Percentiles rank a stretch among this genome's conserved stretches.
These are phyloP conservation scores for Lampris incognitus DNA, from an alignment of 2,113 vertebrate genomes.

Conservation along the genomic window DNA sequence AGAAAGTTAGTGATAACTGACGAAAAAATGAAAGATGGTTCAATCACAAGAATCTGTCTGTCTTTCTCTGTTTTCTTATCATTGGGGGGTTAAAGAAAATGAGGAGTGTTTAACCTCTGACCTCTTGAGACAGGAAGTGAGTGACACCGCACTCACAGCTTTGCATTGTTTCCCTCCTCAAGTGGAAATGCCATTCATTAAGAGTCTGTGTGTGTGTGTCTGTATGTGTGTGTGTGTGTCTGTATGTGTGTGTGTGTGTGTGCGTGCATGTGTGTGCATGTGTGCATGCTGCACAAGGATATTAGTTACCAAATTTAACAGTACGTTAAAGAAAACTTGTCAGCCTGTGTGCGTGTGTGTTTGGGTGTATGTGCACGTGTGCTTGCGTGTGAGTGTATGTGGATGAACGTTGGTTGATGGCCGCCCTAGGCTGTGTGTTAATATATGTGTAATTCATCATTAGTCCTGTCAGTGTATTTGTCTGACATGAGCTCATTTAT, in stretches of 20 bases:
- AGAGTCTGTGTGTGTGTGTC: conserved; percentile 24
- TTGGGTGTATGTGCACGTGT: conserved; percentile 18
- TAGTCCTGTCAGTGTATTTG: conserved; percentile 76
- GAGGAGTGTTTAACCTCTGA: conserved; percentile 77
- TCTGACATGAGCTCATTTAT: conserved; percentile 83
- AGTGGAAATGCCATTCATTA: conserved; percentile 78
- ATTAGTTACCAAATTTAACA: conserved; percentile 2
- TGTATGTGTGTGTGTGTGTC: conserved; percentile 3
- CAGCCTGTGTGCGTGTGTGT: not conserved
- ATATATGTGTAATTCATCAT: conserved; percentile 84
- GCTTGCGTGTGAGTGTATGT: conserved; percentile 2
- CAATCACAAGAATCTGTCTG: conserved; percentile 12
- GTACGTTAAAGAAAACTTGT: conserved; percentile 13
- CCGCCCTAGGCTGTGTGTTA: conserved; percentile 78
- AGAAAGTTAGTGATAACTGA: not conserved
- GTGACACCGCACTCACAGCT: conserved; percentile 64
- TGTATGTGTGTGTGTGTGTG: not conserved
- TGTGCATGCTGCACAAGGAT: not conserved
- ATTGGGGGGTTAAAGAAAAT: conserved; percentile 55
- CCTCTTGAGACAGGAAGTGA: conserved; percentile 68
- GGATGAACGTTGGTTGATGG: conserved; percentile 10
- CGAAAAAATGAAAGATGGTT: conserved; percentile 4
- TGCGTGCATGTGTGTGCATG: not conserved
- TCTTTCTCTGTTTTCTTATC: conserved; percentile 49
- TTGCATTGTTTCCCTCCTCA: conserved; percentile 65